A percentile compares a stretch with the other conserved stretches of the same genome.
These are phyloP conservation scores for Troilus luridus DNA, from an alignment of 2,888 invertebrate species.

Conservation along the genomic window DNA sequence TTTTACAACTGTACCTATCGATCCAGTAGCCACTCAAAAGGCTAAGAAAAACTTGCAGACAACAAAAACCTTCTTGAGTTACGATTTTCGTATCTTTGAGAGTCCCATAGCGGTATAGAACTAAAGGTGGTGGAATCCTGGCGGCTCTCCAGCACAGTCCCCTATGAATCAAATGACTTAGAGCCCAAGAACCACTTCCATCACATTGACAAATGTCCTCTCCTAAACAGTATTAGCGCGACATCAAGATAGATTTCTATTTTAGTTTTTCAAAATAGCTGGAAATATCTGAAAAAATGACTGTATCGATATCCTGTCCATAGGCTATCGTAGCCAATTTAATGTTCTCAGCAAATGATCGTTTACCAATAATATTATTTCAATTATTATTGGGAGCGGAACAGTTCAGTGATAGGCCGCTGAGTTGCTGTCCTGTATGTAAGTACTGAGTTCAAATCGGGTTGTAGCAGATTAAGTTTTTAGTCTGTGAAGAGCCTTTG, in stretches of 20 bases:
- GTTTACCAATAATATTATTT: background rate
- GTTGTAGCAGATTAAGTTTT: too few species aligned
- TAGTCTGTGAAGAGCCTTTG: too few species aligned
- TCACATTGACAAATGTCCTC: constrained; percentile 35
- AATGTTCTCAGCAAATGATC: background rate
- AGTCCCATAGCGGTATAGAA: background rate
- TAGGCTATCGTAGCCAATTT: background rate
- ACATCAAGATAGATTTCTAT: constrained; percentile 22
- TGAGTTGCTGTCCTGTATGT: too few species aligned
- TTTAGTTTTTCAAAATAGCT: constrained; percentile 20
- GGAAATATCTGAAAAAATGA: constrained; percentile 23
- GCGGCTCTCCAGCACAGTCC: background rate
- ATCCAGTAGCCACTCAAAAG: too few species aligned
- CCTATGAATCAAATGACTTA: constrained; percentile 31
- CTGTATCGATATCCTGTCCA: background rate
- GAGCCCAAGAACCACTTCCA: background rate
- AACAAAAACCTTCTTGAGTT: background rate
- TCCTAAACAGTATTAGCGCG: constrained; percentile 41
- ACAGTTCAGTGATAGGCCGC: too few species aligned
- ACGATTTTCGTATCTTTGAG: background rate
- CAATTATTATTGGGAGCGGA: too few species aligned
- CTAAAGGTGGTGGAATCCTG: constrained; percentile 22
- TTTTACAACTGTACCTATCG: too few species aligned
- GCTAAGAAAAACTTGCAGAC: background rate
- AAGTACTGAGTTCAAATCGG: too few species aligned